Base-by-base conservation (phyloP, 2,113 vertebrate species). In the Theristicus caerulescens region DNA sequence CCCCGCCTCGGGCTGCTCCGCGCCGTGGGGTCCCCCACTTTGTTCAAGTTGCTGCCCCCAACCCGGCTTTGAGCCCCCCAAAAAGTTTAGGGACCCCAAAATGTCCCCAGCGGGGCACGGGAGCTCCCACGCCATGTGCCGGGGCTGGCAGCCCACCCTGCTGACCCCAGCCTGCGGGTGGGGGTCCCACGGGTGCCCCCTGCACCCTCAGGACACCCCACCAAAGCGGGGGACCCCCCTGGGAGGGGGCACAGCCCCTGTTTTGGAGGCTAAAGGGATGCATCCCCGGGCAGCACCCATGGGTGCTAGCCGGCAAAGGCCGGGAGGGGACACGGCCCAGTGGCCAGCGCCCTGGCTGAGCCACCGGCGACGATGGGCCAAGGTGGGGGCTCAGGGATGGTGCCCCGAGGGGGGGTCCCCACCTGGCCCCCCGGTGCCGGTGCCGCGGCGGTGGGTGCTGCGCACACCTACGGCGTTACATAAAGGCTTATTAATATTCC, bases 401-500 rank as follows among this genome's bases (percentile, higher is more conserved):
- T 6, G 8, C 29, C 59, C 29, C 7, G 5, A 22, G 36, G 27
- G 10, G 46, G n/a, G 76, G 59, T 8, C 21, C 51, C 32, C 36
- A 40, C 77, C 77, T 42, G 38, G 22, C 12, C 36, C 46, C 46
- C 44, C 25, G 7, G 36, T 42, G 25, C 47, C 6, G 18, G 55
- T 42, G 81, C 32, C 0, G 31, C 17, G 29, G 14, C 2, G 32
- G 69, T 36, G 72, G 83, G 61, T 47, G 52, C 52, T 47, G 42
- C 3, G 31, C 69, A 74, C 82, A 65, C 83, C 83, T 47, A 42
- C 72, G 31, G 12, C 20, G 8, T 86, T 86, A 86, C 64, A 13
- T 86, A 86, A 86, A 19, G 31, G 31, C 62, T 86, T n/a, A 86
- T 78, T 86, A 78, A 86, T 78, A 78, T 69, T 67, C 54, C 26